Percentiles rank a stretch among this genome's conserved stretches.
Evolutionary conservation across 2,888 invertebrate genomes (phyloP).

Genomic region (Adelphocoris suturalis): DNA sequence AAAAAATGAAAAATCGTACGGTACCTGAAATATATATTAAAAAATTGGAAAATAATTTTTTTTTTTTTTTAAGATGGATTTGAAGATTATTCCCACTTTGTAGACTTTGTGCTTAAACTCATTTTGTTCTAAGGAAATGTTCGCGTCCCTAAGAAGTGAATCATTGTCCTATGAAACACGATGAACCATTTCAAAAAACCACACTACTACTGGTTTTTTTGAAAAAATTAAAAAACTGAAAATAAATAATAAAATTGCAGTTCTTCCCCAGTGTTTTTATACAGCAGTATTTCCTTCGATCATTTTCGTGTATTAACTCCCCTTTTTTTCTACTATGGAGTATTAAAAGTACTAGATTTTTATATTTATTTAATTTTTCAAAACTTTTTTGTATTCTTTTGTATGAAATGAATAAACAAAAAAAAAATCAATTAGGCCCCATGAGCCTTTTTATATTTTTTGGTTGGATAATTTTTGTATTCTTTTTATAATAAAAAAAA

Average conservation of each 20-base stretch:
- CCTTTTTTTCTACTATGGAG: constrained; percentile 63
- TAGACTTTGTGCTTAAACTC: constrained; percentile 7
- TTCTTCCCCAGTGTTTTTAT: constrained; percentile 62
- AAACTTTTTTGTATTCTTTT: constrained; percentile 73
- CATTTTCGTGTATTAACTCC: constrained; percentile 48
- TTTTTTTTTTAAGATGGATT: neutral
- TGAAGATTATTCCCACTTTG: neutral
- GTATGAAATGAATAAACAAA: constrained; percentile 38
- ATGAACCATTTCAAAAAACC: neutral
- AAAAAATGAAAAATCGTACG: constrained; percentile 44
- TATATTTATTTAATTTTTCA: constrained; percentile 74
- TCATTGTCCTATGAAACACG: neutral
- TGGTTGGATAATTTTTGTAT: constrained; percentile 73
- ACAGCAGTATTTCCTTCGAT: constrained; percentile 65
- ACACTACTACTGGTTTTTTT: neutral
- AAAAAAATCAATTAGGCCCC: constrained; percentile 59
- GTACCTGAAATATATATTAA: constrained; percentile 60
- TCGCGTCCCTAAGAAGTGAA: constrained; percentile 10
- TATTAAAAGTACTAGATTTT: constrained; percentile 73
- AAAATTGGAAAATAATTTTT: neutral
- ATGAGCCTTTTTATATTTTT: constrained; percentile 72
- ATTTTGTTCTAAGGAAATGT: neutral
- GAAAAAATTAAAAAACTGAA: constrained; percentile 30
- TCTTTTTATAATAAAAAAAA: constrained; percentile 72
- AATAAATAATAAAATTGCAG: constrained; percentile 38